phyloP scores from a whole-genome alignment of 2,797 vertebrate genomes.

The Chaetodon trifasciatus region DNA sequence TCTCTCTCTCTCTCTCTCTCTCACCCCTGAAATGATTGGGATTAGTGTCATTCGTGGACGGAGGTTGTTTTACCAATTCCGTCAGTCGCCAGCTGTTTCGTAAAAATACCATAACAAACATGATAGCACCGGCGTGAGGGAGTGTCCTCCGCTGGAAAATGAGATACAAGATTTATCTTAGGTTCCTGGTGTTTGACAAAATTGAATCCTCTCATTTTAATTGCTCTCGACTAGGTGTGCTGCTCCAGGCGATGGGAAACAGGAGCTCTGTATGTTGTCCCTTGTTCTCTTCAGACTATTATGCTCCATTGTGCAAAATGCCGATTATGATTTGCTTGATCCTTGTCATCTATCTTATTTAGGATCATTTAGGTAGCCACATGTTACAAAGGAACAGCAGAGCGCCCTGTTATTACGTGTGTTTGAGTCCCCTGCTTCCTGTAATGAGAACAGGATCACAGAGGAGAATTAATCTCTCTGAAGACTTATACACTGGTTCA shows the following conservation, averaged over 20 bases:
- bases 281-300: conserved; percentile 78
- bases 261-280: conserved; percentile 76
- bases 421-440: conserved; percentile 75
- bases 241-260: conserved; percentile 81
- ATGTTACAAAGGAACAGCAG: conserved; percentile 83
- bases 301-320: conserved; percentile 82
- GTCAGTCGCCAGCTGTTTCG: conserved; percentile 81
- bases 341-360: conserved; percentile 84
- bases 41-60: conserved; percentile 74
- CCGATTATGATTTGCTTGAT: conserved; percentile 85
- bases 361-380: conserved; percentile 82
- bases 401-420: conserved; percentile 76
- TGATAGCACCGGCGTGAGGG: conserved; percentile 73
- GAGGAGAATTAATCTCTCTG: conserved; percentile 75
- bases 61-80: conserved; percentile 69
- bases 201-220: conserved; percentile 91
- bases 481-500: conserved; percentile 66
- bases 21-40: conserved; percentile 73
- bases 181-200: conserved; percentile 88
- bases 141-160: conserved; percentile 83
- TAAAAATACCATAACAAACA: conserved; percentile 84
- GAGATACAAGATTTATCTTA: conserved; percentile 86
- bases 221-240: conserved; percentile 86
- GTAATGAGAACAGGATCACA: conserved; percentile 79
- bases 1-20: conserved; percentile 36